phyloP scores from a whole-genome alignment of 2,888 invertebrate species.

The Lasioglossum malachurum region DNA sequence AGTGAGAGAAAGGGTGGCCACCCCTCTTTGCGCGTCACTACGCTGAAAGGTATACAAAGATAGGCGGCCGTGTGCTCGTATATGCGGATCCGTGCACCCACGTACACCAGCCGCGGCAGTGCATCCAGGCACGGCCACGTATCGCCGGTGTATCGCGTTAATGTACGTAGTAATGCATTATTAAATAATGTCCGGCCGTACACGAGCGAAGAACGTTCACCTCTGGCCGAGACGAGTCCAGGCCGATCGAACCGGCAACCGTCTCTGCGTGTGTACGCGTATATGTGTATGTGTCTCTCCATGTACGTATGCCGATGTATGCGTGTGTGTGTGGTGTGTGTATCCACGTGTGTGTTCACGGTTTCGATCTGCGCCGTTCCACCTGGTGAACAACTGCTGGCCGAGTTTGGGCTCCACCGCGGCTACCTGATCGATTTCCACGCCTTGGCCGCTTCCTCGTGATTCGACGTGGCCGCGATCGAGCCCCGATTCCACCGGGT shows the following conservation, averaged over 20 bases:
- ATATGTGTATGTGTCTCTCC: background rate
- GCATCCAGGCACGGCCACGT: conserved; percentile 62
- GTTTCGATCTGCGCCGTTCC: conserved; percentile 64
- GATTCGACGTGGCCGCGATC: conserved; percentile 49
- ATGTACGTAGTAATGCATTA: conserved; percentile 75
- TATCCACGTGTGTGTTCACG: conserved; percentile 21
- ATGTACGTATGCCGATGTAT: background rate
- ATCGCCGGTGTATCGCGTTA: conserved; percentile 72
- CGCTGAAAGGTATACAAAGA: conserved; percentile 75
- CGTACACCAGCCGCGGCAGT: conserved; percentile 27
- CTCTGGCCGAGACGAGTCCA: conserved; percentile 61
- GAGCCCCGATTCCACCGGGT: conserved; percentile 31
- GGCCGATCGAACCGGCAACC: conserved; percentile 59
- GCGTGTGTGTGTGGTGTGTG: background rate
- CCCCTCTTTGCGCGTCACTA: conserved; percentile 75
- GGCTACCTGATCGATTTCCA: conserved; percentile 62
- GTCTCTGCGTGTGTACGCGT: background rate
- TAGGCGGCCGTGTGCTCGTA: conserved; percentile 51
- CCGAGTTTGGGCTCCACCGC: conserved; percentile 62
- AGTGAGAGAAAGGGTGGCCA: conserved; percentile 63
- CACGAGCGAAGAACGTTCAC: conserved; percentile 73
- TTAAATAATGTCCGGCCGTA: conserved; percentile 74
- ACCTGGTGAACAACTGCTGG: conserved; percentile 67
- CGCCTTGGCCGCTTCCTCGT: conserved; percentile 30
- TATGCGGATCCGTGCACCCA: conserved; percentile 28